Percentiles rank a stretch among this genome's conserved stretches.
Conservation (phyloP, 2,888 invertebrate genomes). For the Ochropacha duplaris region DNA sequence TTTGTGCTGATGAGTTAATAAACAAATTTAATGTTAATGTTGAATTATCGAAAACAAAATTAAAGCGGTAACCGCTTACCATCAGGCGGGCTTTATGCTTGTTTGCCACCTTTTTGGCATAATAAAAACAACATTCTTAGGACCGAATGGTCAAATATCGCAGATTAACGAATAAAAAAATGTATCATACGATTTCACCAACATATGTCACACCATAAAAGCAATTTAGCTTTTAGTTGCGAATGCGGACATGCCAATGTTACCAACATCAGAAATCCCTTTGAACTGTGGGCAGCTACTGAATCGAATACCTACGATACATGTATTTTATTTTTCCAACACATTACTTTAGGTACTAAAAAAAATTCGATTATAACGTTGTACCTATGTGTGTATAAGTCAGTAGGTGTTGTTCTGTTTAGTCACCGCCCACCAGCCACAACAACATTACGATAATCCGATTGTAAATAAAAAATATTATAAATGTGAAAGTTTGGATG, state of each 20-base stretch:
- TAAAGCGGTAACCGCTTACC: no score
- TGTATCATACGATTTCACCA: neutral
- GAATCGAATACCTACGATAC: neutral
- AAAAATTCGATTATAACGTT: neutral
- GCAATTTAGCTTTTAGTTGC: neutral
- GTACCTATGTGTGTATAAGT: constrained; percentile 33
- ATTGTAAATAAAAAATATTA: neutral
- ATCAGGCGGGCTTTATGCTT: no score
- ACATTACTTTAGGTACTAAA: neutral
- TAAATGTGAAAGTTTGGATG: no score
- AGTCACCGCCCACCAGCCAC: constrained; percentile 64
- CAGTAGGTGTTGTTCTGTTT: constrained; percentile 76
- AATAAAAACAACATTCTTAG: no score
- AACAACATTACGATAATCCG: neutral
- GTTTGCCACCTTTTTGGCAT: no score
- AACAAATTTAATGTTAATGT: no score
- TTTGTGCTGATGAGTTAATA: neutral
- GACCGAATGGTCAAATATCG: no score
- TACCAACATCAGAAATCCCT: neutral
- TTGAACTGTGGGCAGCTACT: neutral
- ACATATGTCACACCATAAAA: neutral
- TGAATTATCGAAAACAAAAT: no score
- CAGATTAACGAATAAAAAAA: neutral
- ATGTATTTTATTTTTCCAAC: neutral
- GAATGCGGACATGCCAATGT: neutral